A percentile compares a stretch with the other conserved stretches of the same genome.
Conservation (phyloP, 1,140 invertebrate genomes). For the Fopius arisanus region DNA sequence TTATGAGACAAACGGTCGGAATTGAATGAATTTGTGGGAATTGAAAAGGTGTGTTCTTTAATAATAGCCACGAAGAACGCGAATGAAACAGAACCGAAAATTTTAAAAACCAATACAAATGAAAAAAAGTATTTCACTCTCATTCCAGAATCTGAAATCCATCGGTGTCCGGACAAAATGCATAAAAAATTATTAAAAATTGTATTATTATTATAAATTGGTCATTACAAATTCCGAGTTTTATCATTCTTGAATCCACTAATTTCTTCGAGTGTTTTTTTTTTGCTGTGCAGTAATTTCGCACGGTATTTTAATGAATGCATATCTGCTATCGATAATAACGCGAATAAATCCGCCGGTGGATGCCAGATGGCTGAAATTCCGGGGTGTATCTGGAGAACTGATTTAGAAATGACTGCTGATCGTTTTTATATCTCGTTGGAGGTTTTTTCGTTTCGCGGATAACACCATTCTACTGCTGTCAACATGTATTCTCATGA, state of each 20-base stretch:
- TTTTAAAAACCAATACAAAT: too few relatives aligned
- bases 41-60: slow-evolving; percentile 4
- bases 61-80: not conserved
- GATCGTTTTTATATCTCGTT: not conserved
- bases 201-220: too few relatives aligned
- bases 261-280: too few relatives aligned
- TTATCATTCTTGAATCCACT: too few relatives aligned
- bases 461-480: not conserved
- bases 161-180: too few relatives aligned
- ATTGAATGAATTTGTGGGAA: not conserved
- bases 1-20: not conserved
- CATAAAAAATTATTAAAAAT: too few relatives aligned
- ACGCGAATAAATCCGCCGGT: not conserved
- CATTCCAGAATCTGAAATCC: too few relatives aligned
- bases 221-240: too few relatives aligned
- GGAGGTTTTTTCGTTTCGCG: not conserved
- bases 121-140: too few relatives aligned
- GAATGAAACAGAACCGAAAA: not conserved
- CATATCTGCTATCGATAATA: not conserved
- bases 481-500: not conserved
- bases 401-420: slow-evolving; percentile 4
- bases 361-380: not conserved
- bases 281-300: too few relatives aligned
- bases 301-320: not conserved
- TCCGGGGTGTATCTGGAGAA: not conserved